Base-by-base conservation (phyloP, 2,888 invertebrate genomes). In the Lamellibrachia satsuma region DNA sequence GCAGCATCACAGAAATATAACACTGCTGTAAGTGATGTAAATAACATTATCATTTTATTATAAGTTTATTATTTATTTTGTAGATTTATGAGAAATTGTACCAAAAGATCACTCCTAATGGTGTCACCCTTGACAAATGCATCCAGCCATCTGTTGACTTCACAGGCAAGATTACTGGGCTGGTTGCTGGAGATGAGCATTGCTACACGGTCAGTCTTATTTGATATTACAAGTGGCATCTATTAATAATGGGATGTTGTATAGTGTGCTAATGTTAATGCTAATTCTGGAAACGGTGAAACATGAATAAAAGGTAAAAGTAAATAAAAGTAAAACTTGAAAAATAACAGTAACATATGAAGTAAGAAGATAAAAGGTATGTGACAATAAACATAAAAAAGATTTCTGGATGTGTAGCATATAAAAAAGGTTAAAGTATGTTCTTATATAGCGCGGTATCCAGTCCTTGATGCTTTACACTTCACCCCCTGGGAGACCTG, bases 111-210 rank as follows among this genome's bases (percentile, higher is more conserved):
- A 94, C 94, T 27, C 92, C 93, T 91, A 93, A 92, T 91, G 94
- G 94, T 4, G 94, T 93, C 39, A 94, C 94, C 60, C 55, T 94
- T 22, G 94, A 94, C 93, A 94, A 94, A 92, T 94, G 94, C 93
- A 94, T 94, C 92, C 94, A 94, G 93, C 93, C 93, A 7, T 93
- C 93, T 27, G 93, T 94, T 11, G 94, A 94, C 93, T 93, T 93
- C 93, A 92, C 93, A 39, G 94, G 94, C 91, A 92, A 92, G 91
- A 94, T 93, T 92, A 93, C 93, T n/a, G 94, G 94, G 52, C 92
- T 94, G 27, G 93, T 94, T 39, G 94, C 94, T 52, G 94, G 94
- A 6, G 94, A 94, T 75, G 93, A 94, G 92, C 92, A 93, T 75
- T 92, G 92, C 90, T 94, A 94, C 60, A 57, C 52, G 39, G 92